Evolutionary conservation across 2,888 invertebrate genomes (phyloP), one percentile per base, ranked within the genome.

Genomic region (Buathra laborator): DNA sequence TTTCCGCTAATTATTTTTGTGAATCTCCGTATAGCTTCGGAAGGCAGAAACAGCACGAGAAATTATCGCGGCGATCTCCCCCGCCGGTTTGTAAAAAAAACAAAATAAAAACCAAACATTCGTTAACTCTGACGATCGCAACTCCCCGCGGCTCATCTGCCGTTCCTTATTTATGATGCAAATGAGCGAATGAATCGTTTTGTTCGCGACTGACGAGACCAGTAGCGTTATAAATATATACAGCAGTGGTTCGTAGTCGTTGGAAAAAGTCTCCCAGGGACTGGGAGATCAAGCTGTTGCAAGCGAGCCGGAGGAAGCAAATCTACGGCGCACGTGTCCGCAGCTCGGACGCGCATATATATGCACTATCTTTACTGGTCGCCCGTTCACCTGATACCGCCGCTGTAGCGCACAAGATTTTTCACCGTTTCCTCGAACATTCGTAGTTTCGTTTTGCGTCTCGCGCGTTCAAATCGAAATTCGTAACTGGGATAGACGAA

Each of bases 231-330:
- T 74, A 62, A 62, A 59, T 64, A 68, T 44, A 32, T 68, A 53
- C 12, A 53, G 51, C 37, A 44, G 74, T 75, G 56, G 53, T 46
- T 48, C 24, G n/a, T 7, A 59, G 72, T 64, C 66, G 76, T 70
- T 70, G 14, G 62, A 68, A 77, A 37, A 59, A 70, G 74, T 84
- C 84, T 81, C 84, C 84, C 81, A 70, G 78, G 81, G 78, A 81
- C 64, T 78, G 81, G 62, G 48, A n/a, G 67, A 37, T 46, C 53
- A 29, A 66, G 66, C 32, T 19, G 37, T 43, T 37, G 75, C 19
- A 37, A 14, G 66, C 66, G 4, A 24, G 81, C 43, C 19, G 66
- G 44, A 7, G 62, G 12, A 56, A 48, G 74, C 53, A 46, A 70
- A 66, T 66, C 53, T 43, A 62, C 68, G 62, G 68, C 70, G 79